Conservation (phyloP, 2,888 invertebrate species). For the Pristionchus exspectatus region DNA sequence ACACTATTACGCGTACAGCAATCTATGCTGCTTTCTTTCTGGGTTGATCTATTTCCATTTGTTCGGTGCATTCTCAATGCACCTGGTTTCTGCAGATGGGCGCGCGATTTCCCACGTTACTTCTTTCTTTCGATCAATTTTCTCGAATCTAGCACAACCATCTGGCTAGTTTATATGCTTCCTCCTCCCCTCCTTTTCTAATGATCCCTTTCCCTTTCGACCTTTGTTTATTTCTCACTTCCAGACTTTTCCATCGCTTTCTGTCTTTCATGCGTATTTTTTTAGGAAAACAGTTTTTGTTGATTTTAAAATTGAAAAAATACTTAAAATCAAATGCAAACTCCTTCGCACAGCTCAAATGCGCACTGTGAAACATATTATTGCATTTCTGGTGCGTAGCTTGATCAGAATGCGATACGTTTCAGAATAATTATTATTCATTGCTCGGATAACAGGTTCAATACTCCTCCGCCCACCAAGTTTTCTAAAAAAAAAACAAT, state of each 20-base stretch:
- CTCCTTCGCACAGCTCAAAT: background rate
- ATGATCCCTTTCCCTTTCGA: background rate
- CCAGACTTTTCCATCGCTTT: background rate
- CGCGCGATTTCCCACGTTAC: background rate
- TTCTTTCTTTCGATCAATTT: background rate
- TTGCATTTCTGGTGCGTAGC: background rate
- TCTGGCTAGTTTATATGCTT: background rate
- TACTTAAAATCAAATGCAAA: background rate
- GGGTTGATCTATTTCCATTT: too few species aligned
- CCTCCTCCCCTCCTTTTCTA: background rate
- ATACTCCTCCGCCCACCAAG: too few species aligned
- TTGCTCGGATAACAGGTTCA: too few species aligned
- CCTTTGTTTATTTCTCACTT: constrained; percentile 17
- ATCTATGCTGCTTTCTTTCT: too few species aligned
- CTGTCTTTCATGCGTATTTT: background rate
- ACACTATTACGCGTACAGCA: too few species aligned
- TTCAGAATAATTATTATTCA: background rate
- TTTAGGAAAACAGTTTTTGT: too few species aligned
- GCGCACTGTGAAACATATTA: background rate
- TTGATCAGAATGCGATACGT: background rate
- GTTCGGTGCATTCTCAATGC: background rate
- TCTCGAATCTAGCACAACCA: background rate
- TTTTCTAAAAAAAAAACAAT: too few species aligned
- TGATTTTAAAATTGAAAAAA: too few species aligned
- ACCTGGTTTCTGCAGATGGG: background rate